Evolutionary conservation across 2,888 invertebrate genomes (phyloP), one percentile per base, ranked within the genome.

Genomic region (Serripes groenlandicus): DNA sequence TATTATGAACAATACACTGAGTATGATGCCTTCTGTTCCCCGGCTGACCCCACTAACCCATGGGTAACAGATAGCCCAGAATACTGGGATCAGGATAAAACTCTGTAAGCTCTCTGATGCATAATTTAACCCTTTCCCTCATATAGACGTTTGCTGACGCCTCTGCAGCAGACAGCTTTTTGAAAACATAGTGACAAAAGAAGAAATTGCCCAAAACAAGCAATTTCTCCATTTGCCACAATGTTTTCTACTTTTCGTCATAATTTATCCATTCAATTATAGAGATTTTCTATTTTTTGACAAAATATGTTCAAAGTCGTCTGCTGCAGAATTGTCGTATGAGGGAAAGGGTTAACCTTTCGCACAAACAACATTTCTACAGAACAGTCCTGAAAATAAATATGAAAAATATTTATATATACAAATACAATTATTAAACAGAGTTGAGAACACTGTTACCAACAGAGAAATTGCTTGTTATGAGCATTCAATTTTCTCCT

Each of bases 21-120:
- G 94, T 99, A 99, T 95, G 99, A 99, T 95, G 97, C 98, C 83
- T 98, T 99, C 95, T 96, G 99, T 85, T 98, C 98, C 11, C 96
- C 97, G 34, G 97, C 98, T 1, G 99, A 99, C 95, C 97, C 97
- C 94, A 97, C 98, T 75, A 99, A 99, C 96, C 99, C 99, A 0
- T 99, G 99, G 99, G 96, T 98, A 91, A 97, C 97, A 37, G 99
- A 99, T 93, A 98, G 97, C 94, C 97, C 97, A 2, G 99, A 99
- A 93, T 97, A 98, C 94, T 99, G 99, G 99, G 99, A 99, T 92
- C 97, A 97, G 94, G 99, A 99, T 95, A 98, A 97, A 95, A 96
- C 97, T 93, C 97, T 97, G 97, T 97, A 95, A 95, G 93, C 90
- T n/a, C 26, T 11, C 21, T 15, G 11, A n/a, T n/a, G n/a, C n/a